Conservation (phyloP, 2,797 vertebrate species). For the Coendou prehensilis region DNA sequence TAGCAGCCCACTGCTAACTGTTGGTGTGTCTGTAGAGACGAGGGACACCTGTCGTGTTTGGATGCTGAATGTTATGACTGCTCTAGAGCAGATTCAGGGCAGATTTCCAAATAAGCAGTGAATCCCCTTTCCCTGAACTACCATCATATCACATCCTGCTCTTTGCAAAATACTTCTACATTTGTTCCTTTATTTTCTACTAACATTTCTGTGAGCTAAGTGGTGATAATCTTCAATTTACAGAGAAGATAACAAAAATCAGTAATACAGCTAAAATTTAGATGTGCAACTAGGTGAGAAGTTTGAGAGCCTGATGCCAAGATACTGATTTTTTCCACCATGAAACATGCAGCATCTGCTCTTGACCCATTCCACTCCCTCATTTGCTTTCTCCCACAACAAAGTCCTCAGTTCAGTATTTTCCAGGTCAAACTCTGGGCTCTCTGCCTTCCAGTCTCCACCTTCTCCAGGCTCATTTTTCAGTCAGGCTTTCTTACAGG, state of each 20-base stretch:
- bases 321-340: neutral
- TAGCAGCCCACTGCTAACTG: neutral
- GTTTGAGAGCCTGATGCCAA: neutral
- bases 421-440: conserved; percentile 37
- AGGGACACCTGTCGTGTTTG: neutral
- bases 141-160: neutral
- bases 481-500: neutral
- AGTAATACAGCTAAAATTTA: neutral
- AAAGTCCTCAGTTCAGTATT: conserved; percentile 23
- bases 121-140: neutral
- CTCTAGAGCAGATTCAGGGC: neutral
- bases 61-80: neutral
- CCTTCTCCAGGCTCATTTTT: neutral
- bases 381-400: neutral
- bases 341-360: neutral
- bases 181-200: neutral
- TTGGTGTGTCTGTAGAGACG: neutral
- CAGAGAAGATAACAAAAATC: neutral
- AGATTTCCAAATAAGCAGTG: neutral
- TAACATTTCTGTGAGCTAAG: neutral
- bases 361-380: too few relatives aligned
- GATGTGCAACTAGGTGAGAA: neutral
- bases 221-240: neutral
- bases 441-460: neutral
- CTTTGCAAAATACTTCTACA: conserved; percentile 16